These are phyloP conservation scores for Eulemur macaco DNA, from an alignment of 2,113 vertebrate genomes.

Conservation along the genomic window DNA sequence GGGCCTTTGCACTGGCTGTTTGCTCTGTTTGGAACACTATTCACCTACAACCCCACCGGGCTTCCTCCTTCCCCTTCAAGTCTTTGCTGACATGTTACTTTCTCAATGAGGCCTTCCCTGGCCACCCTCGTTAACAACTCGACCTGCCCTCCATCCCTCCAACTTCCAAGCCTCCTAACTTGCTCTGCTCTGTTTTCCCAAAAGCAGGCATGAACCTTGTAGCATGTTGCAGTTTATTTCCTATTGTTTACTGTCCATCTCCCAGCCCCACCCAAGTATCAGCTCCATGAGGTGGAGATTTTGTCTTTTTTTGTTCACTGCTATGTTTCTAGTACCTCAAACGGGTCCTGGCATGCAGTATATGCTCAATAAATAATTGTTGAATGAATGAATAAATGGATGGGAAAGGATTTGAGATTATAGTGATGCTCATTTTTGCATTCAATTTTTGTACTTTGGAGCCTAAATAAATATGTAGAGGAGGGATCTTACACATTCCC, in stretches of 20 bases:
- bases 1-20: background rate
- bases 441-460: background rate
- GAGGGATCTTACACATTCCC: too few species aligned
- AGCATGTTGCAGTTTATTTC: background rate
- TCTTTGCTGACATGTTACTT: background rate
- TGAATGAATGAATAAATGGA: background rate
- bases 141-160: background rate
- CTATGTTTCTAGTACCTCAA: background rate
- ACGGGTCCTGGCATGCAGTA: background rate
- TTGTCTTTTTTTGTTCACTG: background rate
- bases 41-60: background rate
- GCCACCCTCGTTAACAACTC: background rate
- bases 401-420: background rate
- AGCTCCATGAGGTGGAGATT: background rate
- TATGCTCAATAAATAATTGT: background rate
- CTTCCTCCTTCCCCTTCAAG: background rate
- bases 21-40: background rate
- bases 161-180: background rate
- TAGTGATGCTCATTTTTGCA: too few species aligned
- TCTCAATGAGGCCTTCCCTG: background rate
- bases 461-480: background rate
- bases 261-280: rapidly evolving
- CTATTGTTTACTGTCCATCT: background rate
- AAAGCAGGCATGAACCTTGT: background rate
- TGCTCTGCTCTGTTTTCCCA: background rate